Percentiles rank a stretch among this genome's conserved stretches.
phyloP scores from a whole-genome alignment of 1,140 invertebrate species.

The Bombus vancouverensis region DNA sequence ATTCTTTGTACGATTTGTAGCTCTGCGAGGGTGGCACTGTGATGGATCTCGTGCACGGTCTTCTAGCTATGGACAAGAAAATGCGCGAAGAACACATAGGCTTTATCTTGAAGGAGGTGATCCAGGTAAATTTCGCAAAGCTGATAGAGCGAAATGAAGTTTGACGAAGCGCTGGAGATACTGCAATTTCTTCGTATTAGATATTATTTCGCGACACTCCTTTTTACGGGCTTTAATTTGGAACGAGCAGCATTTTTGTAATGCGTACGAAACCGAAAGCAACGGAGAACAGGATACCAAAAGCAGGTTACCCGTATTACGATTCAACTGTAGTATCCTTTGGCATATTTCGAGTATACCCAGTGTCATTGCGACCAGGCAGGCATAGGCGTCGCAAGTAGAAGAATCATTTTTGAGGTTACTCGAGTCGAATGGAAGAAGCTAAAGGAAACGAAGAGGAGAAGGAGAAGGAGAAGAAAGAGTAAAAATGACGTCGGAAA shows the following conservation, averaged over 20 bases:
- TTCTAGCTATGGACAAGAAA: constrained; percentile 87
- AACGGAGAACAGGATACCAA: constrained; percentile 23
- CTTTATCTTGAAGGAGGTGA: constrained; percentile 92
- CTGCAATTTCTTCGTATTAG: neutral
- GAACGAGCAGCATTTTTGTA: constrained; percentile 35
- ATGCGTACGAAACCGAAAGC: constrained; percentile 34
- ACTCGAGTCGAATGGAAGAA: neutral
- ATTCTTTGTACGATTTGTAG: constrained; percentile 83
- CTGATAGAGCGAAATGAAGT: too few species aligned
- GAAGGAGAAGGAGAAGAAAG: neutral
- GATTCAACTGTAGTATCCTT: neutral
- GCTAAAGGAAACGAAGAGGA: neutral
- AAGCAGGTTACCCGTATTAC: too few species aligned
- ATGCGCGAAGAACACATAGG: constrained; percentile 94
- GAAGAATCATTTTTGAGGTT: neutral
- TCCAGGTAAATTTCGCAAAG: constrained; percentile 85
- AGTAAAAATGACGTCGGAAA: constrained; percentile 7
- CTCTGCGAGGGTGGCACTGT: constrained; percentile 91
- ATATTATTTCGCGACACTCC: neutral
- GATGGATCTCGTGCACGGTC: constrained; percentile 89
- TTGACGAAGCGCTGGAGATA: neutral
- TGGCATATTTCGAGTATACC: neutral
- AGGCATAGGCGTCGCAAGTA: constrained; percentile 49
- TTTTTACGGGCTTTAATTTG: neutral
- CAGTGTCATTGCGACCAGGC: constrained; percentile 23